phyloP scores from a whole-genome alignment of 2,888 invertebrate species.

The Synergus gifuensis region DNA sequence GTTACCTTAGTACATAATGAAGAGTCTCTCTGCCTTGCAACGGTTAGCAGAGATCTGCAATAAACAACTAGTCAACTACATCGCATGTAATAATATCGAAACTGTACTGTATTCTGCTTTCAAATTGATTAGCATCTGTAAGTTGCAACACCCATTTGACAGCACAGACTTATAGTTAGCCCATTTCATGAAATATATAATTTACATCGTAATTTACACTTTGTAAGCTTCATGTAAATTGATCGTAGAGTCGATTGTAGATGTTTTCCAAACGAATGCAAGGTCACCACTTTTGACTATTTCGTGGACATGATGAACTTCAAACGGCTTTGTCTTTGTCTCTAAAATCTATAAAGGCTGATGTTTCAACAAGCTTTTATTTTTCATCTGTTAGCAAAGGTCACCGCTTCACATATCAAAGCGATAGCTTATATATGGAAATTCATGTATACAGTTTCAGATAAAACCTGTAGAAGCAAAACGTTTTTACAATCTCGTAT shows the following conservation, averaged over 20 bases:
- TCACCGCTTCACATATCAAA: neutral
- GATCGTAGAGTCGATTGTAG: neutral
- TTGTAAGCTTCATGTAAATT: neutral
- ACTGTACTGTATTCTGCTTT: neutral
- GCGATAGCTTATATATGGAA: neutral
- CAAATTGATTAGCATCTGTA: neutral
- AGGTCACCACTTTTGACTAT: neutral
- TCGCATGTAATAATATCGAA: neutral
- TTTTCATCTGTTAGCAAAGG: neutral
- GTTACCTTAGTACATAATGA: constrained; percentile 20
- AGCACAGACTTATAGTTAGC: neutral
- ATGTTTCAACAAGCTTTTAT: neutral
- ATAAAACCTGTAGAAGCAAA: constrained; percentile 3
- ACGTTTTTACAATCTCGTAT: constrained; percentile 5
- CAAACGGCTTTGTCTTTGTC: neutral
- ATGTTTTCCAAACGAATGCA: neutral
- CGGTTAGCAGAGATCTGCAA: neutral
- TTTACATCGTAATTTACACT: neutral
- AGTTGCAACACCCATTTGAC: neutral
- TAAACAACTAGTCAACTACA: neutral
- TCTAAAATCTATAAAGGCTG: neutral
- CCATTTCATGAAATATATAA: neutral
- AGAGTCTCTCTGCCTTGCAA: neutral
- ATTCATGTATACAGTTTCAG: neutral
- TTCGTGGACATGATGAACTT: neutral